phyloP scores from a whole-genome alignment of 2,113 vertebrate species.

The Alaudala cheleensis region DNA sequence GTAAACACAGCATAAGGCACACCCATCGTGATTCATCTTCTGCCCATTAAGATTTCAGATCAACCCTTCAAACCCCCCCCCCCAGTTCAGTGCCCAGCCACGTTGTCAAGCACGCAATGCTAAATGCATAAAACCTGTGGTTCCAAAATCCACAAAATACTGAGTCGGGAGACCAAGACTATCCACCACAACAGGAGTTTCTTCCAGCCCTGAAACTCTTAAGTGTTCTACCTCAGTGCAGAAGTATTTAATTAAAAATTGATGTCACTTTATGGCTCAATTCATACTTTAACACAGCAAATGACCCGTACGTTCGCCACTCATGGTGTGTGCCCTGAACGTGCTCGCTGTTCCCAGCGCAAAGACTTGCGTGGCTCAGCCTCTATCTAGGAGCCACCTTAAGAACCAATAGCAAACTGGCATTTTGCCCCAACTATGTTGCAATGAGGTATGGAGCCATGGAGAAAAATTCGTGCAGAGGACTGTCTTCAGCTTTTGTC shows the following conservation, averaged over 20 bases:
- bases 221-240: neutral
- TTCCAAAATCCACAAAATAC: neutral
- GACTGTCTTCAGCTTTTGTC: neutral
- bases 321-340: neutral
- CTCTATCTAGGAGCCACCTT: neutral
- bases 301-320: accelerated
- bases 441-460: accelerated
- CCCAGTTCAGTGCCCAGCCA: neutral
- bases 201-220: neutral
- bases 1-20: neutral
- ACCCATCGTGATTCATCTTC: neutral
- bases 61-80: neutral
- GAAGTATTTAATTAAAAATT: neutral
- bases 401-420: neutral
- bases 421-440: neutral
- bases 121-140: accelerated
- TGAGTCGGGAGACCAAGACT: neutral
- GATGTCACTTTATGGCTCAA: neutral
- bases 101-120: neutral
- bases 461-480: neutral
- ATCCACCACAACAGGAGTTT: neutral
- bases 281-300: neutral
- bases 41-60: neutral
- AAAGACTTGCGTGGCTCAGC: neutral
- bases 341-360: accelerated